Percentiles rank a stretch among this genome's conserved stretches.
Conservation (phyloP, 1,140 invertebrate species). For the Drosophila tsacasi region DNA sequence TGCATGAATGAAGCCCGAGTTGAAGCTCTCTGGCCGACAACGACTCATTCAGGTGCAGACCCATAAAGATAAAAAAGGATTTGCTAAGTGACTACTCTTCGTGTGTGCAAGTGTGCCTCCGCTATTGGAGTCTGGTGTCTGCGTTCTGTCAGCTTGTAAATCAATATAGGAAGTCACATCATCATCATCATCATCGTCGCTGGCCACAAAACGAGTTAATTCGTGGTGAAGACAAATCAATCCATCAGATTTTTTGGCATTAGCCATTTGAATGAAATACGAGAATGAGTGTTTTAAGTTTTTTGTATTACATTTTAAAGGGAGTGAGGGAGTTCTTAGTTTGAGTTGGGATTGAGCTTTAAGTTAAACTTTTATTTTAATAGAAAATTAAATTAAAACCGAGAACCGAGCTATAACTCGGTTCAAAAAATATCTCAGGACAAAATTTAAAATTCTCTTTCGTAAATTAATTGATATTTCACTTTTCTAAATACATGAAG, state of each 20-base stretch:
- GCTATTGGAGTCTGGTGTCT: slow-evolving; percentile 17
- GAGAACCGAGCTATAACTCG: no score
- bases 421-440: neutral
- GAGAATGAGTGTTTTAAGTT: slow-evolving; percentile 14
- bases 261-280: slow-evolving; percentile 49
- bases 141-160: slow-evolving; percentile 75
- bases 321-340: neutral
- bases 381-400: neutral
- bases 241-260: slow-evolving; percentile 59
- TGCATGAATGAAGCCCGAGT: slow-evolving; percentile 67
- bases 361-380: neutral
- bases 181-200: slow-evolving; percentile 21
- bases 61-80: slow-evolving; percentile 71
- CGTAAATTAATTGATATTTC: no score
- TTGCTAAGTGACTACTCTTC: slow-evolving; percentile 62
- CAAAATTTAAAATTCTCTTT: no score
- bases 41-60: slow-evolving; percentile 49
- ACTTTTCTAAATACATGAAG: no score
- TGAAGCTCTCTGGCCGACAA: slow-evolving; percentile 25
- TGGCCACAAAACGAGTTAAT: slow-evolving; percentile 48
- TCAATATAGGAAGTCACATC: slow-evolving; percentile 53
- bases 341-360: neutral
- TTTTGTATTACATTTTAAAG: neutral
- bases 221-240: slow-evolving; percentile 51
- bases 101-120: slow-evolving; percentile 13